A percentile compares a stretch with the other conserved stretches of the same genome.
These are phyloP conservation scores for Lasioglossum pauxillum DNA, from an alignment of 2,888 invertebrate genomes.

Conservation along the genomic window DNA sequence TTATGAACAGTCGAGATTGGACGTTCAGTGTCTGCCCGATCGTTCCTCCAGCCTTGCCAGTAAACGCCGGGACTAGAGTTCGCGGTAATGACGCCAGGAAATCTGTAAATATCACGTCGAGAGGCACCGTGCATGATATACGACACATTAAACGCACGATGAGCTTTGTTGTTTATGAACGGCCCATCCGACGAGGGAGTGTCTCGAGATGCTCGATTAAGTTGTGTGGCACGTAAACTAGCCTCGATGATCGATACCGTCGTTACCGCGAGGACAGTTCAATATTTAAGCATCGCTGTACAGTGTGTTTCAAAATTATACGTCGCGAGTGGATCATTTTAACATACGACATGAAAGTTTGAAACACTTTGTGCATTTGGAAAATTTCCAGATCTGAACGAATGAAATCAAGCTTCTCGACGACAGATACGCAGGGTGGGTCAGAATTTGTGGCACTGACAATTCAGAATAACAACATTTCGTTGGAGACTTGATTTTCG, in stretches of 20 bases:
- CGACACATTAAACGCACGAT: conserved; percentile 1
- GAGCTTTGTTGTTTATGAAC: background rate
- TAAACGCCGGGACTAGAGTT: background rate
- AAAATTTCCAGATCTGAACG: no score
- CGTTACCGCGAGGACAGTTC: background rate
- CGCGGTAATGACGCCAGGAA: background rate
- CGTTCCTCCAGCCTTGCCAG: background rate
- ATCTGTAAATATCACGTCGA: conserved; percentile 6
- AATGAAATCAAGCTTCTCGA: no score
- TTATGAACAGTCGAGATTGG: conserved; percentile 2
- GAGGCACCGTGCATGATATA: background rate
- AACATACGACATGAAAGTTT: no score
- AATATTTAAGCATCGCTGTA: background rate
- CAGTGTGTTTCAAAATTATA: no score
- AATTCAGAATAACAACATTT: no score
- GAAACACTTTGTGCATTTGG: no score
- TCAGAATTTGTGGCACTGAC: no score
- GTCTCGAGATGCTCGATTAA: background rate
- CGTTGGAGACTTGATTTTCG: no score
- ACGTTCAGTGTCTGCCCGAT: background rate
- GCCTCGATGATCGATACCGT: background rate
- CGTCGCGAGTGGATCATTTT: no score
- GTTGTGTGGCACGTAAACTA: background rate
- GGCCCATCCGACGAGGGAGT: background rate
- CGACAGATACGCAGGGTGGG: no score